phyloP scores from a whole-genome alignment of 2,113 vertebrate species.

The Xenopus laevis region DNA sequence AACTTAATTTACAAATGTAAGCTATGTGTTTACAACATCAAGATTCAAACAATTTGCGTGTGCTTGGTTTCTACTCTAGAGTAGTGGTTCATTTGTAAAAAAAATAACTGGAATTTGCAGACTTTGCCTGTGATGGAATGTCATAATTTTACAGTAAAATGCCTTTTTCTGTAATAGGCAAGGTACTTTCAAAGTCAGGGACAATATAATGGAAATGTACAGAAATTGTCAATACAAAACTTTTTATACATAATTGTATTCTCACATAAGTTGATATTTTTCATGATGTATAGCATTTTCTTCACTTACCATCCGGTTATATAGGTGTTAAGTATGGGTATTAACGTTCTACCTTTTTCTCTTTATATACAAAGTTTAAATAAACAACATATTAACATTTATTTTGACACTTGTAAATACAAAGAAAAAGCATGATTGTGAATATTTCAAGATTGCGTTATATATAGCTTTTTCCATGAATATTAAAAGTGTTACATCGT shows the following conservation, averaged over 20 bases:
- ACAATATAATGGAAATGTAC: conserved; percentile 52
- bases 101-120: conserved; percentile 21
- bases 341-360: conserved; percentile 16
- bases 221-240: conserved; percentile 66
- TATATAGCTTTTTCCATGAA: conserved; percentile 30
- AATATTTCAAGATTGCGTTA: conserved; percentile 27
- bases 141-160: neutral
- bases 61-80: neutral
- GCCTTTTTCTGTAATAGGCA: neutral
- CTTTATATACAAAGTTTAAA: conserved; percentile 15
- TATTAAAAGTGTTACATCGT: conserved; percentile 40
- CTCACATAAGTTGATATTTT: conserved; percentile 4
- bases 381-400: conserved; percentile 15
- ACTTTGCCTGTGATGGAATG: neutral
- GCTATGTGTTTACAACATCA: conserved; percentile 23
- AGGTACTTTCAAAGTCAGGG: neutral
- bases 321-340: neutral
- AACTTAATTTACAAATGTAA: neutral
- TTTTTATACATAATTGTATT: conserved; percentile 24
- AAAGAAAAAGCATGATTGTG: conserved; percentile 35
- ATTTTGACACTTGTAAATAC: conserved; percentile 33
- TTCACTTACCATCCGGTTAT: neutral
- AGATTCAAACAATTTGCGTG: neutral
- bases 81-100: neutral
- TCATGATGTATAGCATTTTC: neutral